phyloP scores from a whole-genome alignment of 2,797 vertebrate genomes.

The Eulemur mongoz region DNA sequence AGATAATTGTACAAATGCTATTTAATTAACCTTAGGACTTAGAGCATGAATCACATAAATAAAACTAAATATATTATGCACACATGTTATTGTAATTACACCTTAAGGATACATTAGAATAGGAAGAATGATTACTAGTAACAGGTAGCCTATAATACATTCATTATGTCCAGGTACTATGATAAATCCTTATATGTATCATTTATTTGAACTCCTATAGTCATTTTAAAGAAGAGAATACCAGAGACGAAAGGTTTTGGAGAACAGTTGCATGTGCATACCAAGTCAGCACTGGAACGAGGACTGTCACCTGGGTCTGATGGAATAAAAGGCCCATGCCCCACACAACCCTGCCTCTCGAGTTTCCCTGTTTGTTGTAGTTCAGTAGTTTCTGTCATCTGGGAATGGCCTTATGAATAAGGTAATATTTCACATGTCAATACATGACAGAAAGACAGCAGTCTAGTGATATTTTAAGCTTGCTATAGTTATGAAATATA shows the following conservation, averaged over 20 bases:
- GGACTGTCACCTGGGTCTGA: background rate
- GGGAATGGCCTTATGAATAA: background rate
- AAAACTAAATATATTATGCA: background rate
- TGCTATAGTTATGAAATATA: conserved; percentile 41
- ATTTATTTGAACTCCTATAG: conserved; percentile 7
- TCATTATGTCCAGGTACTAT: background rate
- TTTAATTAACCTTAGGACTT: conserved; percentile 30
- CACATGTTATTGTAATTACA: background rate
- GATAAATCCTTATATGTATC: background rate
- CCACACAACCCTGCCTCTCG: background rate
- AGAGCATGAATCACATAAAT: background rate
- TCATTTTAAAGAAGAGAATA: background rate
- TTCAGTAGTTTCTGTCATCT: background rate
- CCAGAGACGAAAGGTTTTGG: background rate
- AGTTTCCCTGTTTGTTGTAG: background rate
- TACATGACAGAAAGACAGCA: background rate
- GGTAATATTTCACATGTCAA: conserved; percentile 19
- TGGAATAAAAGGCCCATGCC: background rate
- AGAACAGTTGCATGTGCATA: background rate
- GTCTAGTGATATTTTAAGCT: conserved; percentile 46
- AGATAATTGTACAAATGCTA: background rate
- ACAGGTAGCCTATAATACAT: background rate
- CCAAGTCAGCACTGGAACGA: background rate
- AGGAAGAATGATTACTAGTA: background rate
- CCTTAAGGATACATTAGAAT: background rate